Evolutionary conservation across 1,140 invertebrate genomes (phyloP), one percentile per base, ranked within the genome.

Genomic region (Vollenhovia emeryi): DNA sequence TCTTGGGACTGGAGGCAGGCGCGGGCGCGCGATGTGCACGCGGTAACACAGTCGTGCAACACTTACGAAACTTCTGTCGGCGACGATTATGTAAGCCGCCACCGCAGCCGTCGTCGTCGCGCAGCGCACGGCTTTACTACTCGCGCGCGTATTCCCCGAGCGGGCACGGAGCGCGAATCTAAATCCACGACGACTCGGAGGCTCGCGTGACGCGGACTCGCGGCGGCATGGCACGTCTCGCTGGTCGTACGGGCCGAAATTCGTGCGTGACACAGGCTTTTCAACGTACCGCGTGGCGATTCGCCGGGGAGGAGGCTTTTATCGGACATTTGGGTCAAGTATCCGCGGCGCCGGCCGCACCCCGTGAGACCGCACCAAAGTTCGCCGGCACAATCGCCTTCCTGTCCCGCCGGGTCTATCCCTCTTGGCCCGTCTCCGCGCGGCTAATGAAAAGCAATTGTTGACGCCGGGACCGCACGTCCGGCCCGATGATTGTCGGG

Each of bases 281-380:
- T 52, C 33, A 52, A 52, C 30, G 71, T 43, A 33, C 66, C 78
- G 24, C 24, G n/a, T 30, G 24, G 5, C 33, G 24, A 43, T 71
- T 21, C 64, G 50, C 13, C 1, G 18, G 4, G 21, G 24, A 8
- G 9, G 40, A 11, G 8, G 18, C 36, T 73, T 73, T 73, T 59
- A 59, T 82, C 57, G 21, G 3, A 64, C n/a, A 84, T 84, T 76
- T 84, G 43, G 80, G 73, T 76, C 80, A 76, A 50, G 80, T 75
- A 50, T 33, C 27, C 68, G n/a, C 50, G 24, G 24, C 27, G 40
- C 24, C 50, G 30, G 80, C 78, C 78, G 66, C 78, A 82, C 66
- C 78, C 52, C 78, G 36, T 24, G 24, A 76, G 62, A 62, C 21
- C 36, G 21, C 57, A 76, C 71, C 33, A 27, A 40, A 52, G n/a